Conservation (phyloP, 2,113 vertebrate species). For the Callochromis pleurospilus region DNA sequence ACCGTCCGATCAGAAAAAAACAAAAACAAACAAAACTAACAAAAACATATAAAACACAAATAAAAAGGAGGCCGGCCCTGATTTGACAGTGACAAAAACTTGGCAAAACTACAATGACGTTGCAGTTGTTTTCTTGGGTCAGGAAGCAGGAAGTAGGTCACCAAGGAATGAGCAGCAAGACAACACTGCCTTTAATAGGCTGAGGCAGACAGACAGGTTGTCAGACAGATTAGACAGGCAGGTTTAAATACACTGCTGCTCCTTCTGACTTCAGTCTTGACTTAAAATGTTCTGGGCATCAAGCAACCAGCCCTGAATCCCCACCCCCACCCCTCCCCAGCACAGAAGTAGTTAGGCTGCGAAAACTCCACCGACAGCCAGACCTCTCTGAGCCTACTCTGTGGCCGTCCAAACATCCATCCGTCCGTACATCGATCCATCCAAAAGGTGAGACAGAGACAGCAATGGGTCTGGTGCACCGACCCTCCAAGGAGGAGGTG, state of each 20-base stretch:
- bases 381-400: not conserved
- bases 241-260: conserved; percentile 60
- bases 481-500: conserved; percentile 23
- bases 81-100: conserved; percentile 61
- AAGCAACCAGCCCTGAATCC: not conserved
- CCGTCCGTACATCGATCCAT: conserved; percentile 21
- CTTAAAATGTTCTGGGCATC: conserved; percentile 18
- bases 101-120: conserved; percentile 67
- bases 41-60: not conserved
- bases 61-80: conserved; percentile 55
- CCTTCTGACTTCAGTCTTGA: conserved; percentile 52
- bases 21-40: not conserved
- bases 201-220: conserved; percentile 71
- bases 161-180: conserved; percentile 71
- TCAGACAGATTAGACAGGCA: conserved; percentile 70
- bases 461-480: conserved; percentile 52
- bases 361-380: not conserved
- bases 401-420: conserved; percentile 6
- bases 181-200: conserved; percentile 66
- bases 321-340: not conserved
- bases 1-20: not conserved
- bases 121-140: conserved; percentile 54
- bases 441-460: conserved; percentile 65
- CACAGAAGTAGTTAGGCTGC: conserved; percentile 10
- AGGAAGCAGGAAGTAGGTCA: conserved; percentile 70